These are phyloP conservation scores for Remorina albescens DNA, from an alignment of 2,797 vertebrate species.

Conservation along the genomic window DNA sequence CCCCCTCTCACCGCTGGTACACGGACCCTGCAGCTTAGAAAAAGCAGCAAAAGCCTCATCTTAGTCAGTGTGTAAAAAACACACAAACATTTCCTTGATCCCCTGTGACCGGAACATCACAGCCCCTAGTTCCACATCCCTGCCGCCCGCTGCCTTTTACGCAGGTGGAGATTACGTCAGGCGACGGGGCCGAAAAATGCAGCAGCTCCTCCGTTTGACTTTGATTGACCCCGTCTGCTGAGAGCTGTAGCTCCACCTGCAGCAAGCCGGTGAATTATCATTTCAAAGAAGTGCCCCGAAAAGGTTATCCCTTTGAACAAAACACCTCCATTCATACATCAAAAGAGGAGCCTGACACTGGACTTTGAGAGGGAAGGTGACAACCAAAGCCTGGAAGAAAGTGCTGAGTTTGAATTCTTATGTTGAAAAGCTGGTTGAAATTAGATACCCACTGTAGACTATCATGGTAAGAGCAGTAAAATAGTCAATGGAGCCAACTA, in stretches of 20 bases:
- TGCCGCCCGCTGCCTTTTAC: slow-evolving; percentile 39
- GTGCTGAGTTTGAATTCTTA: slow-evolving; percentile 68
- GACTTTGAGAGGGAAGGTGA: slow-evolving; percentile 68
- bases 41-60: slow-evolving; percentile 41
- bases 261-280: slow-evolving; percentile 81
- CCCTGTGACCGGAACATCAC: slow-evolving; percentile 28
- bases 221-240: slow-evolving; percentile 82
- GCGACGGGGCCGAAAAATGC: slow-evolving; percentile 58
- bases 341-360: slow-evolving; percentile 78
- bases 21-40: slow-evolving; percentile 34
- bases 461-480: slow-evolving; percentile 49
- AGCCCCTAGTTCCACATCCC: slow-evolving; percentile 31
- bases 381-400: slow-evolving; percentile 70
- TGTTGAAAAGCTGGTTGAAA: slow-evolving; percentile 56
- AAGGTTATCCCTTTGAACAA: slow-evolving; percentile 88
- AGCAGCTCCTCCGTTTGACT: slow-evolving; percentile 79
- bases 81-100: slow-evolving; percentile 36
- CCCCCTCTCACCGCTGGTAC: slow-evolving; percentile 54
- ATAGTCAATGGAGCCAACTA: slow-evolving; percentile 55
- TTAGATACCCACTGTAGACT: slow-evolving; percentile 36
- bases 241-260: slow-evolving; percentile 73
- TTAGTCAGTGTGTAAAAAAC: slow-evolving; percentile 31
- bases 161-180: slow-evolving; percentile 40
- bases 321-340: slow-evolving; percentile 83
- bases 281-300: slow-evolving; percentile 84